phyloP scores from a whole-genome alignment of 92 coral and sea anemone species.

The Anthopleura xanthogrammica region DNA sequence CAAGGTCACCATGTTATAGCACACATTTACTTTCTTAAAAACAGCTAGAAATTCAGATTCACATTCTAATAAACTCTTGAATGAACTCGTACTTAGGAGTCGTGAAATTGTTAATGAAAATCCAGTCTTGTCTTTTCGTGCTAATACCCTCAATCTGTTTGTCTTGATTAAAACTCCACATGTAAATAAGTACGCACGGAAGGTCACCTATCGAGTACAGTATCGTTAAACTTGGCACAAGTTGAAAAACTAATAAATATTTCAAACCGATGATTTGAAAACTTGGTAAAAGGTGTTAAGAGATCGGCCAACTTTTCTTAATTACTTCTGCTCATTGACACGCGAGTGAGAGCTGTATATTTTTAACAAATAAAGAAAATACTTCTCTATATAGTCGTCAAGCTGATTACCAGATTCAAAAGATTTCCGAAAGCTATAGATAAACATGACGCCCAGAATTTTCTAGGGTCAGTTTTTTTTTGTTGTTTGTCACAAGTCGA shows the following conservation, averaged over 20 bases:
- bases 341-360: not conserved
- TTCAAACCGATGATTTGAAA: slow-evolving; percentile 2
- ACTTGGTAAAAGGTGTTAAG: slow-evolving; percentile 3
- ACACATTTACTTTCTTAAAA: not conserved
- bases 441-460: not conserved
- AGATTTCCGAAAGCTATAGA: not conserved
- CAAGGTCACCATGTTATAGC: slow-evolving; percentile 4
- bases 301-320: slow-evolving; percentile 12
- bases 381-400: not conserved
- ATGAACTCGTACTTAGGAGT: not conserved
- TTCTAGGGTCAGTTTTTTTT: not conserved
- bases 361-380: not conserved
- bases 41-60: not conserved
- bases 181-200: not conserved
- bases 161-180: not conserved
- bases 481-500: not conserved
- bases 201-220: too few species aligned
- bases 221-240: not conserved
- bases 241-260: not conserved
- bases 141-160: not conserved
- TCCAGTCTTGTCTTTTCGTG: not conserved
- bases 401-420: slow-evolving; percentile 9
- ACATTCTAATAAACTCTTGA: not conserved
- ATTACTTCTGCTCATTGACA: not conserved
- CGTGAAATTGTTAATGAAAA: not conserved